These are phyloP conservation scores for Tetraodon nigroviridis DNA, from an alignment of 2,113 vertebrate species.

Conservation along the genomic window DNA sequence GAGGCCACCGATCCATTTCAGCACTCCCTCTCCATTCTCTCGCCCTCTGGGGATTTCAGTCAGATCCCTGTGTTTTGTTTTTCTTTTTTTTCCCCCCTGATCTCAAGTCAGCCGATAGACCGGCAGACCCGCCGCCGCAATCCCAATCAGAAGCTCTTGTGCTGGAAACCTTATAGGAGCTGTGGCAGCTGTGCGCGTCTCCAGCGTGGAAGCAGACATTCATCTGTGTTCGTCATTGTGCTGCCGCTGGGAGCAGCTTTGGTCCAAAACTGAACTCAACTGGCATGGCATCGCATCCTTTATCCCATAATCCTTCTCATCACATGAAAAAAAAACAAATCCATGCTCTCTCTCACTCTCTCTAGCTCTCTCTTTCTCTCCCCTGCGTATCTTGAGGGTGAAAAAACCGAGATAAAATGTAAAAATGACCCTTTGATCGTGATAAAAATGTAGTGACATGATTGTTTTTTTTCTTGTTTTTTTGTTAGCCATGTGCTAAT, in stretches of 20 bases:
- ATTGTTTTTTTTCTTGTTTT: too few species aligned
- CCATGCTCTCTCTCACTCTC: constrained; percentile 56
- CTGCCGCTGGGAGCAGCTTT: constrained; percentile 54
- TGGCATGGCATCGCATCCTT: constrained; percentile 61
- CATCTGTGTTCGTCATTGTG: constrained; percentile 57
- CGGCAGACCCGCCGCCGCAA: constrained; percentile 26
- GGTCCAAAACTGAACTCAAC: constrained; percentile 67
- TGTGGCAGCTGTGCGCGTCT: constrained; percentile 26
- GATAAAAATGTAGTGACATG: too few species aligned
- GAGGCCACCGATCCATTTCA: constrained; percentile 16
- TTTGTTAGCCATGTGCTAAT: too few species aligned
- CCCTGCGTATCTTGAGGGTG: constrained; percentile 18
- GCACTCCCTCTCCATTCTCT: constrained; percentile 6
- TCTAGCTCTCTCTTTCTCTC: constrained; percentile 4
- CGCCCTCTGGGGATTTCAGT: constrained; percentile 7
- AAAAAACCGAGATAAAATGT: too few species aligned
- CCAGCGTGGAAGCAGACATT: constrained; percentile 38
- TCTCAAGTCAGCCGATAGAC: constrained; percentile 27
- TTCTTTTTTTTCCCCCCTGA: background rate
- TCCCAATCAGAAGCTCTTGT: constrained; percentile 36
- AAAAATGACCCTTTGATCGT: too few species aligned
- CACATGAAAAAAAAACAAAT: constrained; percentile 69
- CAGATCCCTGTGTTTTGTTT: constrained; percentile 15
- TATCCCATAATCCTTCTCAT: constrained; percentile 79
- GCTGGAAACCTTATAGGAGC: constrained; percentile 7